A percentile compares a stretch with the other conserved stretches of the same genome.
Evolutionary conservation across 1,140 invertebrate species (phyloP).

Genomic region (Lepidotrigona ventralis): DNA sequence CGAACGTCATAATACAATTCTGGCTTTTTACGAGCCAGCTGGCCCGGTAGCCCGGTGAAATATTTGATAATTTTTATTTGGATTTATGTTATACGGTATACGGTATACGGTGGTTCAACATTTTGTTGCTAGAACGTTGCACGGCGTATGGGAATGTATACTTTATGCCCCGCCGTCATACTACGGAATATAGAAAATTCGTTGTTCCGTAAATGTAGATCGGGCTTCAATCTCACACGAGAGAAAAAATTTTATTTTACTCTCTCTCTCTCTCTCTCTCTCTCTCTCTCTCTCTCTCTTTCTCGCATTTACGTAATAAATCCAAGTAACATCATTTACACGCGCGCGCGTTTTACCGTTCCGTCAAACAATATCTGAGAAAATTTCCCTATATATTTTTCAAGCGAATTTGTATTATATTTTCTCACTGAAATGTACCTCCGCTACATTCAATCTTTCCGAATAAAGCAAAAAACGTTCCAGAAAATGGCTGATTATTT

Average conservation of each 20-base stretch:
- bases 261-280: too few relatives aligned
- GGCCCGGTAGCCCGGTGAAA: not conserved
- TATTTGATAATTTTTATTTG: slow-evolving; percentile 6
- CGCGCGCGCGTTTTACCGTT: not conserved
- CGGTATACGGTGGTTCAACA: not conserved
- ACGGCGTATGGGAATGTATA: not conserved
- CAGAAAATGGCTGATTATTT: not conserved
- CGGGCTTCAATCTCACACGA: not conserved
- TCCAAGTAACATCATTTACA: not conserved
- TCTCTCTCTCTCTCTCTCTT: not conserved
- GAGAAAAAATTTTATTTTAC: not conserved
- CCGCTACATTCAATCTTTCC: not conserved
- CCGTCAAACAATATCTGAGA: not conserved
- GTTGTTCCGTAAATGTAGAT: not conserved
- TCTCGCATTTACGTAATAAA: slow-evolving; percentile 1
- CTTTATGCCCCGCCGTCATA: not conserved
- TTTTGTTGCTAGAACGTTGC: not conserved
- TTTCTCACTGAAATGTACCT: not conserved
- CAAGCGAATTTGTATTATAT: not conserved
- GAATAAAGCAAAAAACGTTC: not conserved
- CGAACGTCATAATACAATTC: not conserved
- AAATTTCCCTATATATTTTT: not conserved
- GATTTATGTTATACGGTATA: not conserved
- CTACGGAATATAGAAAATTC: not conserved
- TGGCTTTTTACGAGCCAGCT: not conserved